Base-by-base conservation (phyloP, 2,113 vertebrate species). In the Prunella fulvescens region DNA sequence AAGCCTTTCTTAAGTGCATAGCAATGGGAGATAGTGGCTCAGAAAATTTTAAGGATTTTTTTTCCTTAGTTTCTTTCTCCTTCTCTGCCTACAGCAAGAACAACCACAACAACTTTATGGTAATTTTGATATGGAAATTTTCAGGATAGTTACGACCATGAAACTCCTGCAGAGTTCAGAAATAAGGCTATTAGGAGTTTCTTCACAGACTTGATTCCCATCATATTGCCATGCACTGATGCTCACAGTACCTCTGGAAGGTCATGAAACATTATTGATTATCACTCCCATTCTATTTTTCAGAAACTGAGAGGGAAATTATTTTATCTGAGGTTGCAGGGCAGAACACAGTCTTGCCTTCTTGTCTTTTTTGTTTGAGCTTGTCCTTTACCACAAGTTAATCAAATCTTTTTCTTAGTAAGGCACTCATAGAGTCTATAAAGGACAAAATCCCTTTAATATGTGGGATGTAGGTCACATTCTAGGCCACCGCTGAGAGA, bases 191-290 rank as follows among this genome's bases (percentile, higher is more conserved):
- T 94, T 95, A 97, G 56, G 40, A 92, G 31, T 93, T 90, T 93
- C 82, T 95, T 90, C 92, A 88, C 64, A 91, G 83, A 48, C 80
- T 80, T 81, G 62, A 73, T 90, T 96, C 58, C 62, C 60, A 88
- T 96, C 56, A 57, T 80, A 78, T 66, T 81, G 29, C 35, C 18
- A 83, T 92, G 79, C 88, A 35, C 23, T 93, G 85, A 81, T 83
- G 88, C 79, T 42, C 78, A 69, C 48, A 50, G 42, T 71, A 82
- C 44, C 70, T 89, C 62, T 90, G 60, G 88, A 91, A 94, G 81
- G 92, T 86, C 92, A 40, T 80, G 92, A 94, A 95, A 92, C 35
- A 37, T 92, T 94, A 96, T 94, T 88, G 92, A 93, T 97, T 93
- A 93, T 81, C 42, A 73, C 42, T 94, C 33, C 35, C 1, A 0